Percentiles rank a stretch among this genome's conserved stretches.
phyloP scores from a whole-genome alignment of 2,797 vertebrate species.

The Spheniscus humboldti region DNA sequence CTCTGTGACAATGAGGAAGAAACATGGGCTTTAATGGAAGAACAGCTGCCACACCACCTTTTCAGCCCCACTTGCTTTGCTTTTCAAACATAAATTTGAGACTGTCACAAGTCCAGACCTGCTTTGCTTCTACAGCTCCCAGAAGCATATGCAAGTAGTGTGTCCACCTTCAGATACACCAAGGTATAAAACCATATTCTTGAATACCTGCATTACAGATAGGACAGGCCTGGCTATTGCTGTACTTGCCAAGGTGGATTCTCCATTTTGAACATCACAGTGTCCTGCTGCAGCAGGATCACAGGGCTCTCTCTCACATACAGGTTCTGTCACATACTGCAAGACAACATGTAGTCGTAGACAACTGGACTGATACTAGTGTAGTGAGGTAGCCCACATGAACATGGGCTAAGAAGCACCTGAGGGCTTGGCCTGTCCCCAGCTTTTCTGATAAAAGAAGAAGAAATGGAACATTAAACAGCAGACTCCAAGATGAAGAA shows the following conservation, averaged over 20 bases:
- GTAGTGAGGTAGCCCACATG: background rate
- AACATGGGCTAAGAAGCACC: background rate
- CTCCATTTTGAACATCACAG: background rate
- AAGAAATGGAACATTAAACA: background rate
- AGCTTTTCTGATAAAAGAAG: background rate
- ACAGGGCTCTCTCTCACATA: background rate
- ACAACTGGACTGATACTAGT: background rate
- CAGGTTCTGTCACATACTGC: background rate
- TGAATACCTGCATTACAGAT: background rate
- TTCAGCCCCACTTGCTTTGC: background rate
- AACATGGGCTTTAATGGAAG: background rate
- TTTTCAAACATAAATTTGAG: background rate
- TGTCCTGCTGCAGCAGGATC: background rate
- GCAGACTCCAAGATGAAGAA: background rate
- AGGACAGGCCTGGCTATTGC: background rate
- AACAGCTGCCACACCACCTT: background rate
- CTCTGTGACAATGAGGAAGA: background rate
- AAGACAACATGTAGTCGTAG: rapidly evolving
- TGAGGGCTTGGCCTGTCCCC: background rate
- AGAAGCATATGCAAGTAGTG: background rate
- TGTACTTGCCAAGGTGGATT: background rate
- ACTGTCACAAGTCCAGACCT: background rate
- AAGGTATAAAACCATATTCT: background rate
- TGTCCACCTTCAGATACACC: background rate
- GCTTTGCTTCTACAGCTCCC: background rate